Percentiles rank a stretch among this genome's conserved stretches.
These are phyloP conservation scores for Crotalus viridis DNA, from an alignment of 2,113 vertebrate genomes.

Conservation along the genomic window DNA sequence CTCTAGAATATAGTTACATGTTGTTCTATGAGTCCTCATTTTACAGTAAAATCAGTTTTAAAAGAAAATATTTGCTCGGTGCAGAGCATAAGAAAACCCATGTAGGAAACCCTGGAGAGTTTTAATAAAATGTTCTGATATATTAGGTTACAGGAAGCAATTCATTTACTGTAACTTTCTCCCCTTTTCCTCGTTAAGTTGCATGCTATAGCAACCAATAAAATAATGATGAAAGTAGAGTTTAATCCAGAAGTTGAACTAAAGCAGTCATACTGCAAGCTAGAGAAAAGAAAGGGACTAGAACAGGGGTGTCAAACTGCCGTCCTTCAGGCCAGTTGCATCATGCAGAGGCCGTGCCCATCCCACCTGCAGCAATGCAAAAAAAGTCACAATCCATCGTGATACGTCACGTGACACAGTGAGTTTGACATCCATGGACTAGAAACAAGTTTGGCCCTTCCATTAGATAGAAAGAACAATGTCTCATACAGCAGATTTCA, in stretches of 20 bases:
- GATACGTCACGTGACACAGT: no score
- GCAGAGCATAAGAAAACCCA: neutral
- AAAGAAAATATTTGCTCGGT: neutral
- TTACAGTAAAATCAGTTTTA: slow-evolving; percentile 11
- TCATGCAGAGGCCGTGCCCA: no score
- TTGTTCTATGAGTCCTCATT: neutral
- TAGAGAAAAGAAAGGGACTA: neutral
- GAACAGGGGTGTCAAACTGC: no score
- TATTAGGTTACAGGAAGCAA: slow-evolving; percentile 17
- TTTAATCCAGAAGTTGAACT: neutral
- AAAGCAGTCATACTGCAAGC: slow-evolving; percentile 20
- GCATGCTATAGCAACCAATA: slow-evolving; percentile 17
- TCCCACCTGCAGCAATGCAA: no score
- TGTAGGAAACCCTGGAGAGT: neutral
- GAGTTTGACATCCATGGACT: neutral
- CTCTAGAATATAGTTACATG: neutral
- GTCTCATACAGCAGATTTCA: neutral
- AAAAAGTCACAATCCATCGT: no score
- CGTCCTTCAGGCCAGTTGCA: no score
- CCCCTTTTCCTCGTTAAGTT: slow-evolving; percentile 8
- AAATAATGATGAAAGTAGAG: slow-evolving; percentile 7
- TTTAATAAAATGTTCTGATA: neutral
- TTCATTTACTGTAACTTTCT: neutral
- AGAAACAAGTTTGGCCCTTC: neutral
- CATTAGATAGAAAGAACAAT: slow-evolving; percentile 7